Evolutionary conservation across 2,113 vertebrate species (phyloP).

Genomic region (Rhinolophus sinicus): DNA sequence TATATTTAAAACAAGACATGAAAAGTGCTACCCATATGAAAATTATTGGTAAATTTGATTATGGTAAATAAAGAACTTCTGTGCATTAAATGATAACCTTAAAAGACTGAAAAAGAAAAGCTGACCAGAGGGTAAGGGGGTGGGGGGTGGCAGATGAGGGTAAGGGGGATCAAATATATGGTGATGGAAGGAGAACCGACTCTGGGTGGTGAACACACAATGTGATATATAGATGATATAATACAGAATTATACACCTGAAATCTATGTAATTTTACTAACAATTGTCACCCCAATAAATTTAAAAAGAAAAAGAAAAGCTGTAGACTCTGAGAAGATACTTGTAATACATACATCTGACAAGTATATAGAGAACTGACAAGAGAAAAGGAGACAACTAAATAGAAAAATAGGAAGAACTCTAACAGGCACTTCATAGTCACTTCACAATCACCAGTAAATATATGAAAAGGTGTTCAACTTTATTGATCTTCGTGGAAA

Average conservation of each 20-base stretch:
- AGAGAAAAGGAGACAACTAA: not conserved
- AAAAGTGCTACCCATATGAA: not conserved
- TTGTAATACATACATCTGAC: not conserved
- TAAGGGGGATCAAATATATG: too few relatives aligned
- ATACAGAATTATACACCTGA: too few relatives aligned
- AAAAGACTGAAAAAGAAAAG: not conserved
- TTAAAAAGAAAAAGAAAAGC: not conserved
- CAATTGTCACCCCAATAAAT: too few relatives aligned
- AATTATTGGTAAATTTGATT: not conserved
- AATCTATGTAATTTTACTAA: too few relatives aligned
- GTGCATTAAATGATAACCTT: not conserved
- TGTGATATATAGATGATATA: too few relatives aligned
- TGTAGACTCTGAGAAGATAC: not conserved
- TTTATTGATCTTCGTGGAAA: not conserved
- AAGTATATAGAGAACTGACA: not conserved
- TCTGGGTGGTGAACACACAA: too few relatives aligned
- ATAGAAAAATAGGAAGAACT: not conserved
- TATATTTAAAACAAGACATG: not conserved
- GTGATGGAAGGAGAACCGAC: too few relatives aligned
- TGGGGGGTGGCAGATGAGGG: too few relatives aligned
- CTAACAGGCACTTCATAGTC: not conserved
- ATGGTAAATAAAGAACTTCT: not conserved
- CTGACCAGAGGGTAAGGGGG: too few relatives aligned
- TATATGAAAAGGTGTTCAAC: not conserved
- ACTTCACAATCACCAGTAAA: not conserved